A percentile compares a stretch with the other conserved stretches of the same genome.
Conservation (phyloP, 2,888 invertebrate genomes). For the Sericinus montela region DNA sequence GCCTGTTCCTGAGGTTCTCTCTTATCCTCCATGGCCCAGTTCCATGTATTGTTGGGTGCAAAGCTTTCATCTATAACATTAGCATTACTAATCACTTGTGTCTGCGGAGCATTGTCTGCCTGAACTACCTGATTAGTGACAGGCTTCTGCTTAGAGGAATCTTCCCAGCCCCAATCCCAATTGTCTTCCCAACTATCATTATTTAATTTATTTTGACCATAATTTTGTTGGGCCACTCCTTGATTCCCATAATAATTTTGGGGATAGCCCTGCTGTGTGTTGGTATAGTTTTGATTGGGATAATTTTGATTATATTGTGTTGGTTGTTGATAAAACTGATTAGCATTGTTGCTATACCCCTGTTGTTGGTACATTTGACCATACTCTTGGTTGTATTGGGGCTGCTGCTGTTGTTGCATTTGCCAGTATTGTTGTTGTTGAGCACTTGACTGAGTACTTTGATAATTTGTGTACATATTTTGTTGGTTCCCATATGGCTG, state of each 20-base stretch:
- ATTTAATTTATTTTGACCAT: conserved; percentile 40
- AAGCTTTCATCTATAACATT: conserved; percentile 80
- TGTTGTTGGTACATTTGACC: conserved; percentile 55
- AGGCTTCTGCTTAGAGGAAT: conserved; percentile 59
- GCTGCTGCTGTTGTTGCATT: conserved; percentile 36
- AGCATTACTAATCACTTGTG: conserved; percentile 52
- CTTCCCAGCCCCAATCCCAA: conserved; percentile 83
- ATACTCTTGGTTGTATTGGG: conserved; percentile 65
- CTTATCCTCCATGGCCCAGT: conserved; percentile 79
- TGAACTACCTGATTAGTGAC: conserved; percentile 25
- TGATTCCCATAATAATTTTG: conserved; percentile 55
- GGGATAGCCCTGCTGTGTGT: conserved; percentile 44
- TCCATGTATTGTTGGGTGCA: conserved; percentile 78
- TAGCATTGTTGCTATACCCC: conserved; percentile 50
- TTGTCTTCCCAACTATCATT: conserved; percentile 65
- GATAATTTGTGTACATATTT: conserved; percentile 55
- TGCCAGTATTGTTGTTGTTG: conserved; percentile 59
- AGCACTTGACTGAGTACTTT: conserved; percentile 31
- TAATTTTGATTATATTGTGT: conserved; percentile 56
- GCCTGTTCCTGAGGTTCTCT: conserved; percentile 36
- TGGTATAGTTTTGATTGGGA: conserved; percentile 42
- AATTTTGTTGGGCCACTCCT: conserved; percentile 40
- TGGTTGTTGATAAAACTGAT: conserved; percentile 52
- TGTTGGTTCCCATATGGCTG: conserved; percentile 61
- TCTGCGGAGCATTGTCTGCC: conserved; percentile 26